Base-by-base conservation (phyloP, 1,140 invertebrate genomes). In the Spodoptera frugiperda region DNA sequence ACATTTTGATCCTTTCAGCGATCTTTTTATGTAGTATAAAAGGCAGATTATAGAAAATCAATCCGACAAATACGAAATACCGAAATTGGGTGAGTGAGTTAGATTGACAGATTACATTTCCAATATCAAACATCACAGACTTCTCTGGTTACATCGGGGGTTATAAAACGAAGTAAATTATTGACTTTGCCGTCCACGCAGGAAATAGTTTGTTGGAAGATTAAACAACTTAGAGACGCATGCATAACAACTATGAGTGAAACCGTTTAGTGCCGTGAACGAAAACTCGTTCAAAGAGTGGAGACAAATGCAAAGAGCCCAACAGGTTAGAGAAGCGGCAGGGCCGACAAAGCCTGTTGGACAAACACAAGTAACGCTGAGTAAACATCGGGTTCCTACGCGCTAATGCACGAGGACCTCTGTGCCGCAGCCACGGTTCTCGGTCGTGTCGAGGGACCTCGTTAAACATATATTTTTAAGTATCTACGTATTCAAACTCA, bases 321-420 rank as follows among this genome's bases (percentile, higher is more conserved):
- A 84, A 85, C 83, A 86, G 81, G 84, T 84, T 85, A 84, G 75
- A 73, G 67, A 49, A 82, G 79, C 70, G 82, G 79, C 80, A 63
- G 53, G 74, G 65, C 76, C 79, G 74, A 83, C 81, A 88, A 84
- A 84, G 82, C 82, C 78, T 83, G 74, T 77, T 84, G 70, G 76
- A 77, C 81, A 90, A 86, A 86, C 83, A 85, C 72, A 79, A 83
- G 83, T 84, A 83, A 85, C 77, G 78, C 67, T 83, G 77, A 83
- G 85, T 80, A 87, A 89, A 88, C 80, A 87, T 77, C 65, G 79
- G 82, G 78, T 81, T 84, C 80, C 82, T 82, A 84, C 79, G 76
- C 83, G 85, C 78, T 88, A 90, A 89, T 89, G 82, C 79, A 84
- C 54, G 81, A 82, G 71, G 71, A 61, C 39, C 54, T 30, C 44